These are phyloP conservation scores for Cheirogaleus medius DNA, from an alignment of 2,113 vertebrate species.

Conservation along the genomic window DNA sequence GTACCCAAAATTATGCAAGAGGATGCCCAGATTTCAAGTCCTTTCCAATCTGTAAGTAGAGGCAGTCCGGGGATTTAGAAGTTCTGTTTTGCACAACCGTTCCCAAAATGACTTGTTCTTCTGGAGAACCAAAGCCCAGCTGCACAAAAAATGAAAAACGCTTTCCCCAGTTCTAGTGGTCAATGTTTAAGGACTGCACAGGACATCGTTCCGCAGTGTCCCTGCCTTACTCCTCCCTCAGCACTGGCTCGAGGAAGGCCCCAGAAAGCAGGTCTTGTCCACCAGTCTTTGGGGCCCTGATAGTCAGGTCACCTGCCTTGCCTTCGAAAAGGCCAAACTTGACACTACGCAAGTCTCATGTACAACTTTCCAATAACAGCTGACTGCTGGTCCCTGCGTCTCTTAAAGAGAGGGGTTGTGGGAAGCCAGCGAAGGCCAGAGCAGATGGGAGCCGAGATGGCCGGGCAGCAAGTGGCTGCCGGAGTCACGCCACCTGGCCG, in stretches of 20 bases:
- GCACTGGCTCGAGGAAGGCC: not conserved
- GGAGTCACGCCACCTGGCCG: slow-evolving; percentile 55
- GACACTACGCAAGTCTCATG: not conserved
- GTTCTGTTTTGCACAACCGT: not conserved
- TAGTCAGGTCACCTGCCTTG: not conserved
- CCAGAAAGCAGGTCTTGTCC: not conserved
- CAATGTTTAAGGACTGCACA: not conserved
- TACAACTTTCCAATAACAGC: not conserved
- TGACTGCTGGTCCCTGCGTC: not conserved
- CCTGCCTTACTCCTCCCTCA: not conserved
- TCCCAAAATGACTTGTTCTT: not conserved
- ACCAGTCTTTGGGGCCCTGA: fast-evolving
- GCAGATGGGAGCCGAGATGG: slow-evolving; percentile 65
- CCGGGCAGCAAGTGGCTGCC: not conserved
- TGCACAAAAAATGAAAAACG: not conserved
- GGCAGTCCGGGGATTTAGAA: not conserved
- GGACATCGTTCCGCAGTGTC: fast-evolving
- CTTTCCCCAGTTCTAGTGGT: not conserved
- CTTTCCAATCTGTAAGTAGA: not conserved
- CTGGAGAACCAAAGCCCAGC: not conserved
- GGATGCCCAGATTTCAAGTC: not conserved
- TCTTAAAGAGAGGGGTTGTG: not conserved
- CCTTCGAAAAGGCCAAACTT: not conserved
- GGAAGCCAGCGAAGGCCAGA: not conserved
- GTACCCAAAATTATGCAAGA: not conserved